A percentile compares a stretch with the other conserved stretches of the same genome.
Evolutionary conservation across 1,140 invertebrate genomes (phyloP).

Genomic region (Drosophila funebris): DNA sequence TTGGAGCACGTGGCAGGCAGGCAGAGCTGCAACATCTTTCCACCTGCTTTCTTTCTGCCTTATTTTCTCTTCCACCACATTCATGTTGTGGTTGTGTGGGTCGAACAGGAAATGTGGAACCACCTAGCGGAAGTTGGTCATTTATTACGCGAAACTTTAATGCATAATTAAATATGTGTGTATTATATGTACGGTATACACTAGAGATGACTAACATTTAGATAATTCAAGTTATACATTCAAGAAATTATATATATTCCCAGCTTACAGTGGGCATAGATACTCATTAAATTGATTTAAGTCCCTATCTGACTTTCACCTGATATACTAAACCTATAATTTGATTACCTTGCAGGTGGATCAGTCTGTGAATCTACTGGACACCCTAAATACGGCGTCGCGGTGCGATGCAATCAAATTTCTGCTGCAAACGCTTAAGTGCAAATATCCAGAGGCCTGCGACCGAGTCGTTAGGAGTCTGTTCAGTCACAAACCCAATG

Average conservation of each 20-base stretch:
- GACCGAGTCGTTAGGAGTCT: slow-evolving; percentile 78
- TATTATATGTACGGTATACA: background rate
- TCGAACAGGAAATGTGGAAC: slow-evolving; percentile 42
- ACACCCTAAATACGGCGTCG: slow-evolving; percentile 68
- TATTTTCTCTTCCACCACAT: slow-evolving; percentile 20
- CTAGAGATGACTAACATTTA: background rate
- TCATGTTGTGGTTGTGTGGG: slow-evolving; percentile 29
- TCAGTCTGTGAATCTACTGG: slow-evolving; percentile 78
- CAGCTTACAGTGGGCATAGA: too few species aligned
- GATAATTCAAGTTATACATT: too few species aligned
- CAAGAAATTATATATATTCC: too few species aligned
- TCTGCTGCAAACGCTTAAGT: slow-evolving; percentile 76
- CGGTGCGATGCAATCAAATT: slow-evolving; percentile 80
- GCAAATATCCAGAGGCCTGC: slow-evolving; percentile 80
- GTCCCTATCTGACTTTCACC: background rate
- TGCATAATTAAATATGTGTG: slow-evolving; percentile 21
- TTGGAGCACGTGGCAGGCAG: slow-evolving; percentile 60
- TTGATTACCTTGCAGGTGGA: slow-evolving; percentile 61
- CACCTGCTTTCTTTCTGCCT: background rate
- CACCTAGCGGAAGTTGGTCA: slow-evolving; percentile 64
- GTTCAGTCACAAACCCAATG: slow-evolving; percentile 67
- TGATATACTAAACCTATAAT: background rate
- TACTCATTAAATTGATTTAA: background rate
- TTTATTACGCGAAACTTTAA: slow-evolving; percentile 59
- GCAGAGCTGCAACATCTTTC: slow-evolving; percentile 22